Evolutionary conservation across 2,113 vertebrate genomes (phyloP).

Genomic region (Mormyrus lacerda): DNA sequence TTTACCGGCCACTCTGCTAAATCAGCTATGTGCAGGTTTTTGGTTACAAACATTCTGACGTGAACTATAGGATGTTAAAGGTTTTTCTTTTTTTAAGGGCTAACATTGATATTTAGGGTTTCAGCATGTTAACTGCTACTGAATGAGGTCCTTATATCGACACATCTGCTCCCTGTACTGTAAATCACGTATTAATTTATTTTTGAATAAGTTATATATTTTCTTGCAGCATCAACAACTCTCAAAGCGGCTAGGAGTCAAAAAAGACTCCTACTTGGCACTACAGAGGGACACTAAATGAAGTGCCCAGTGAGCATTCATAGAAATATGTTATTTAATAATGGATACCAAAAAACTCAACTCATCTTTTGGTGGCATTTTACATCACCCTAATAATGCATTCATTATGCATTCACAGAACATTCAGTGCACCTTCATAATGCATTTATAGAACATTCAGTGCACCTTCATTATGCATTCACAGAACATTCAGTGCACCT

Average conservation of each 20-base stretch:
- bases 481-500: no score
- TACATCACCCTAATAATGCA: neutral
- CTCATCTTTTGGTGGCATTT: neutral
- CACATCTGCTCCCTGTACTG: neutral
- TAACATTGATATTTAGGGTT: neutral
- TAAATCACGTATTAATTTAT: neutral
- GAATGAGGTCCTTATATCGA: neutral
- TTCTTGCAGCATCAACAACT: neutral
- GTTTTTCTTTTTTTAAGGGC: neutral
- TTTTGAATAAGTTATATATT: constrained; percentile 2
- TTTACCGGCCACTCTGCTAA: neutral
- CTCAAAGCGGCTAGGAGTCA: neutral
- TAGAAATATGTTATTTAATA: neutral
- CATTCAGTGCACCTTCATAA: neutral
- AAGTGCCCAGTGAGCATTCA: neutral
- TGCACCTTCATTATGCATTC: no score
- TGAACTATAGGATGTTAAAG: neutral
- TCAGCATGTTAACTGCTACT: neutral
- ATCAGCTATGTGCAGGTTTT: neutral
- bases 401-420: neutral
- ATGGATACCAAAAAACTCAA: neutral
- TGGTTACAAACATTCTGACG: neutral
- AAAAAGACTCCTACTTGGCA: neutral
- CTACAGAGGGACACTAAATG: neutral
- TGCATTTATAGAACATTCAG: no score